A percentile compares a stretch with the other conserved stretches of the same genome.
Evolutionary conservation across 2,797 vertebrate genomes (phyloP).

Genomic region (Mico argentatus): DNA sequence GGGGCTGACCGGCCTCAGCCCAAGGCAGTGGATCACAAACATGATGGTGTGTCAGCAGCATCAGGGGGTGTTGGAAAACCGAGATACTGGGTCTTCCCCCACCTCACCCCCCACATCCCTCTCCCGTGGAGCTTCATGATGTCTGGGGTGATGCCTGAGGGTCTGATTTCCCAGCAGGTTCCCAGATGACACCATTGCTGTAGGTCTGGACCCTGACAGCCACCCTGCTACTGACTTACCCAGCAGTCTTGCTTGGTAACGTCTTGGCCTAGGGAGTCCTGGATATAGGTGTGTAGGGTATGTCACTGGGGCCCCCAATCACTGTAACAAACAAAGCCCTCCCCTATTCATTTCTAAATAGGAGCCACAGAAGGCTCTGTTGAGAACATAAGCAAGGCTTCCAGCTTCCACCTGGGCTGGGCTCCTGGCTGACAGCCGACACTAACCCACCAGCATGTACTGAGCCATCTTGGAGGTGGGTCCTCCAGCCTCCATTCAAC

Average conservation of each 20-base stretch:
- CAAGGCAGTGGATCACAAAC: accelerated
- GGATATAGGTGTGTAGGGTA: accelerated
- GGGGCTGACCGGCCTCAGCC: neutral
- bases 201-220: neutral
- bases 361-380: neutral
- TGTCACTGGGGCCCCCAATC: neutral
- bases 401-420: neutral
- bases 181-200: neutral
- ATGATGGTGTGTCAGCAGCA: accelerated
- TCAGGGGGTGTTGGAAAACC: accelerated
- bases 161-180: neutral
- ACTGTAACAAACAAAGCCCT: no score
- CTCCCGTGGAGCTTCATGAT: neutral
- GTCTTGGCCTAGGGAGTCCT: accelerated
- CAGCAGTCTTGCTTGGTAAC: accelerated
- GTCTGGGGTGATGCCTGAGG: neutral
- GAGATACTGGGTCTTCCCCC: accelerated
- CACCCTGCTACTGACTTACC: accelerated
- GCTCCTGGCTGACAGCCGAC: accelerated
- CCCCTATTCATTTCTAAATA: neutral
- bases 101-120: accelerated
- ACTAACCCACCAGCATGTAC: accelerated
- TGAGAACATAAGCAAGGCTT: neutral
- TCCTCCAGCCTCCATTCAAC: neutral
- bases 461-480: accelerated